Percentiles rank a stretch among this genome's conserved stretches.
Conservation (phyloP, 53 echinoderm and acorn worm species). For the Echinometra lucunter region DNA sequence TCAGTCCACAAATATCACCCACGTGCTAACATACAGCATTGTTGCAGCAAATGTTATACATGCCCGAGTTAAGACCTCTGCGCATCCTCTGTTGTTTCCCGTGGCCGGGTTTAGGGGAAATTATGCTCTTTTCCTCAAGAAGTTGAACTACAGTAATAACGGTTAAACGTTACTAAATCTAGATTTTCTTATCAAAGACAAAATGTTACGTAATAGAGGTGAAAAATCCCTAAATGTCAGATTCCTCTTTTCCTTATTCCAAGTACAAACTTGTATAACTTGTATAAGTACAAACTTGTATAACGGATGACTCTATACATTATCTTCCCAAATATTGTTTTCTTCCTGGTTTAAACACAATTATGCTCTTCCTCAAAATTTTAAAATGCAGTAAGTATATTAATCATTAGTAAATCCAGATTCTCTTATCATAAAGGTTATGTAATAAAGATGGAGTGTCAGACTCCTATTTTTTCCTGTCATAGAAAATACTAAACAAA, state of each 20-base stretch:
- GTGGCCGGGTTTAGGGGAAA: background rate
- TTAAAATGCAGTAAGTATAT: no score
- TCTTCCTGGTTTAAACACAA: background rate
- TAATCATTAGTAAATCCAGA: background rate
- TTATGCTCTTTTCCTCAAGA: background rate
- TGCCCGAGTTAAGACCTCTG: background rate
- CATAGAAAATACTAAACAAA: no score
- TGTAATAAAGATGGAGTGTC: background rate
- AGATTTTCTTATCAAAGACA: background rate
- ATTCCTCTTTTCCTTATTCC: background rate
- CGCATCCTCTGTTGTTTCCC: background rate
- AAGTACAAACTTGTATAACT: background rate
- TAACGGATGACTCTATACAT: no score
- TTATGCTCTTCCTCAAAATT: background rate
- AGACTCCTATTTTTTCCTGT: no score
- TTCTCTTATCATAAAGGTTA: background rate
- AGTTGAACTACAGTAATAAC: background rate
- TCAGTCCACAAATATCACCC: background rate
- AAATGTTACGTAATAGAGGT: background rate
- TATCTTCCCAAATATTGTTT: background rate
- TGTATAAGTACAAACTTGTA: background rate
- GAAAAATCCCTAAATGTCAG: background rate
- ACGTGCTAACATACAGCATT: background rate
- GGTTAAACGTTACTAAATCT: conserved; percentile 1
- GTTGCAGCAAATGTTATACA: background rate